Percentiles rank a stretch among this genome's conserved stretches.
Evolutionary conservation across 2,888 invertebrate species (phyloP).

Genomic region (Tenthredo notha): DNA sequence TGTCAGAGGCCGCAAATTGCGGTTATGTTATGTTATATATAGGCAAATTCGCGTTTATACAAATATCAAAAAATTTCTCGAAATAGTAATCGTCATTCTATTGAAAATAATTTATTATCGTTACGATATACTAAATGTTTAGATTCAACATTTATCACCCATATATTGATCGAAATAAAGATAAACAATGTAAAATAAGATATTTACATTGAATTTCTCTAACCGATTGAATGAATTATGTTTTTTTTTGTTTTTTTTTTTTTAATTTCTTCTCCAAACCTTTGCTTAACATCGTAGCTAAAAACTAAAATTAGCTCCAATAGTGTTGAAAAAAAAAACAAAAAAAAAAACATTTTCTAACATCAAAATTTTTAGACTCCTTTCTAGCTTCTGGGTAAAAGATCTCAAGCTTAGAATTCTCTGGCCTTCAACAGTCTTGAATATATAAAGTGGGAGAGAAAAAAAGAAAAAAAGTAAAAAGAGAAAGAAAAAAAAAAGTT

Average conservation of each 20-base stretch:
- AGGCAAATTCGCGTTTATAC: not conserved
- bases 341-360: not conserved
- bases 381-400: slow-evolving; percentile 30
- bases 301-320: slow-evolving; percentile 43
- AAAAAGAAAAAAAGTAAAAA: not conserved
- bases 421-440: slow-evolving; percentile 31
- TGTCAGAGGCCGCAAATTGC: slow-evolving; percentile 33
- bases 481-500: no score
- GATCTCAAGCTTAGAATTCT: slow-evolving; percentile 21
- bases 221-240: no score
- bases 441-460: not conserved
- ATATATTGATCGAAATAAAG: not conserved
- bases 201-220: not conserved
- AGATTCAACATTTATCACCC: not conserved
- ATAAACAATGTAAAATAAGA: not conserved
- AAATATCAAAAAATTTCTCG: not conserved
- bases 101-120: not conserved
- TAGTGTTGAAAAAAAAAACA: not conserved
- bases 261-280: not conserved
- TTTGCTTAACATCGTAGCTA: not conserved
- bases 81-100: slow-evolving; percentile 3
- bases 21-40: not conserved
- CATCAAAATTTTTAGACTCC: slow-evolving; percentile 31
- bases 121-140: not conserved
- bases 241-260: no score